Conservation (phyloP, 2,113 vertebrate genomes). For the Microtus ochrogaster region DNA sequence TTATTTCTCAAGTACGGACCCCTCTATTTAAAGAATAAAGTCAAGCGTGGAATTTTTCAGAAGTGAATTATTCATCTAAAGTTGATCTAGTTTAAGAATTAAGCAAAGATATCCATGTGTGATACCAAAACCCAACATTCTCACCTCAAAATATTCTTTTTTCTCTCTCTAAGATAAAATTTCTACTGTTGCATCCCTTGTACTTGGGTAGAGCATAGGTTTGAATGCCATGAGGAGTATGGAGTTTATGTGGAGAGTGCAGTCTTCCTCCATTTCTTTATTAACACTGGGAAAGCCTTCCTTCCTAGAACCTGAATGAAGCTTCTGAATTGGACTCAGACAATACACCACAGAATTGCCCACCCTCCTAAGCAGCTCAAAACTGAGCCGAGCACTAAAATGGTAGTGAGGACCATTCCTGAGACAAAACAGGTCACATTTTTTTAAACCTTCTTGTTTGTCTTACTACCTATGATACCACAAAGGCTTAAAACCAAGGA, state of each 20-base stretch:
- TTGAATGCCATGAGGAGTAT: not conserved
- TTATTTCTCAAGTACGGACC: not conserved
- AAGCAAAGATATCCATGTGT: not conserved
- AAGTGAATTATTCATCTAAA: not conserved
- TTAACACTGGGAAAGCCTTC: not conserved
- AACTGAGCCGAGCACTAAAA: not conserved
- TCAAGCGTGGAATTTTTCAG: not conserved
- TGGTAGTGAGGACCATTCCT: not conserved
- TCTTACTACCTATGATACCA: not conserved
- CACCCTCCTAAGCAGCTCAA: not conserved
- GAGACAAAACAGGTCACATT: not conserved
- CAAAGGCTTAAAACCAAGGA: not conserved
- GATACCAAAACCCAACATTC: not conserved
- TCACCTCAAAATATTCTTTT: not conserved
- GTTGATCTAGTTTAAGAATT: not conserved
- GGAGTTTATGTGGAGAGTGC: not conserved
- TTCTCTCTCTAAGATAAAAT: not conserved
- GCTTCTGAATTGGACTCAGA: not conserved
- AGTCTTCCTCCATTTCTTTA: not conserved
- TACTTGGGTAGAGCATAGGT: not conserved
- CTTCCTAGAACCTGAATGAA: not conserved
- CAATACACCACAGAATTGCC: not conserved
- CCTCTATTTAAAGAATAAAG: conserved; percentile 8
- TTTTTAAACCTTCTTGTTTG: not conserved
- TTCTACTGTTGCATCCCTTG: not conserved